Conservation (phyloP, 92 coral and sea anemone genomes). For the Epizoanthus illoricatus region DNA sequence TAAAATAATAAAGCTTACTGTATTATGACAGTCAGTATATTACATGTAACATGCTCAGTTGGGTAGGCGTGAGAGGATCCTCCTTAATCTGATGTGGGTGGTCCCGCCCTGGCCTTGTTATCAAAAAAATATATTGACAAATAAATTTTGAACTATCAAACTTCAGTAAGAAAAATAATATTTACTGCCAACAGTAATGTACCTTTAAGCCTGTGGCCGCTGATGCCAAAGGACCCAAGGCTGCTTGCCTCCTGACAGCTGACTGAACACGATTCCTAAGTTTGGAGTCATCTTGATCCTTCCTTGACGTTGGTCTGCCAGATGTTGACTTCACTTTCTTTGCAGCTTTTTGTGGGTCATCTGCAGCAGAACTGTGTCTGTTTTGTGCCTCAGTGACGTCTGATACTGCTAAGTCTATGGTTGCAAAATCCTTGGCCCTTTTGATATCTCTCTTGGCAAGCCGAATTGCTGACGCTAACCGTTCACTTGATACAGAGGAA, state of each 20-base stretch:
- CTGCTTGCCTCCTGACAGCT: slow-evolving; percentile 65
- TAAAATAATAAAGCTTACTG: too few relatives aligned
- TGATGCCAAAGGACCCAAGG: slow-evolving; percentile 16
- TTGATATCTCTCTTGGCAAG: slow-evolving; percentile 89
- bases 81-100: too few relatives aligned
- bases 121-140: too few relatives aligned
- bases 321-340: slow-evolving; percentile 44
- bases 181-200: not conserved
- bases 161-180: too few relatives aligned
- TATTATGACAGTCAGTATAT: too few relatives aligned
- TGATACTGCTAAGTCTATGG: slow-evolving; percentile 40
- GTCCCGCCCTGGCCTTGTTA: too few relatives aligned
- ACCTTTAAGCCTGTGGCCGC: not conserved
- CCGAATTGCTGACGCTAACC: slow-evolving; percentile 83
- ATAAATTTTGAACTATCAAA: too few relatives aligned
- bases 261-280: slow-evolving; percentile 68
- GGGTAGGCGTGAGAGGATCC: too few relatives aligned
- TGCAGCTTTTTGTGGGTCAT: slow-evolving; percentile 34
- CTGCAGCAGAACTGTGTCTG: slow-evolving; percentile 21
- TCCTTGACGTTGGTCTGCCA: not conserved
- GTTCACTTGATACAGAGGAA: slow-evolving; percentile 77
- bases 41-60: too few relatives aligned
- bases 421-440: slow-evolving; percentile 63
- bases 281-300: slow-evolving; percentile 38
- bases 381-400: slow-evolving; percentile 28